A percentile compares a stretch with the other conserved stretches of the same genome.
phyloP scores from a whole-genome alignment of 2,797 vertebrate species.

The Onychomys leucogaster region DNA sequence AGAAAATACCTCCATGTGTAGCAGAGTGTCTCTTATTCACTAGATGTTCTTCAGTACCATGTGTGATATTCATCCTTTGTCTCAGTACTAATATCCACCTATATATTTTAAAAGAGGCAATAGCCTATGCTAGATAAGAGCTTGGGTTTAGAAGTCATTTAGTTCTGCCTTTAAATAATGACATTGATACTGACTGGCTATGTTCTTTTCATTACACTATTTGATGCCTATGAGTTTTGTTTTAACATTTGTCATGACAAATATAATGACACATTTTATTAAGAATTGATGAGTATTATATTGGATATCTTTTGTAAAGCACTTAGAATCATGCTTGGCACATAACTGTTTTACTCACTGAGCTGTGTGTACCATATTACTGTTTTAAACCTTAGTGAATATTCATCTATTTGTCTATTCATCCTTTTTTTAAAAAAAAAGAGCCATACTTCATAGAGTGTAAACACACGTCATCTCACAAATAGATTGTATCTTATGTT shows the following conservation, averaged over 20 bases:
- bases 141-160: background rate
- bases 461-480: background rate
- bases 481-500: background rate
- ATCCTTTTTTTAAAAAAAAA: background rate
- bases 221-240: conserved; percentile 43
- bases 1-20: background rate
- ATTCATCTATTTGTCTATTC: background rate
- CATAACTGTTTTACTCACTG: background rate
- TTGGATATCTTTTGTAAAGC: background rate
- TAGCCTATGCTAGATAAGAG: background rate
- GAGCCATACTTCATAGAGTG: background rate
- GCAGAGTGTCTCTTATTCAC: background rate
- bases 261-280: background rate
- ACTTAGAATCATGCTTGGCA: background rate
- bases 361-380: background rate
- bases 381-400: background rate
- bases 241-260: background rate
- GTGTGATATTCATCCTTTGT: background rate
- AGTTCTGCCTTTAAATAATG: background rate
- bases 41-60: background rate
- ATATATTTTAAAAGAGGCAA: background rate
- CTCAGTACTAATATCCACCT: background rate
- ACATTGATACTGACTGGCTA: background rate
- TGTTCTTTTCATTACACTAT: background rate
- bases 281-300: background rate